phyloP scores from a whole-genome alignment of 2,797 vertebrate genomes.

The Pristis pectinata region DNA sequence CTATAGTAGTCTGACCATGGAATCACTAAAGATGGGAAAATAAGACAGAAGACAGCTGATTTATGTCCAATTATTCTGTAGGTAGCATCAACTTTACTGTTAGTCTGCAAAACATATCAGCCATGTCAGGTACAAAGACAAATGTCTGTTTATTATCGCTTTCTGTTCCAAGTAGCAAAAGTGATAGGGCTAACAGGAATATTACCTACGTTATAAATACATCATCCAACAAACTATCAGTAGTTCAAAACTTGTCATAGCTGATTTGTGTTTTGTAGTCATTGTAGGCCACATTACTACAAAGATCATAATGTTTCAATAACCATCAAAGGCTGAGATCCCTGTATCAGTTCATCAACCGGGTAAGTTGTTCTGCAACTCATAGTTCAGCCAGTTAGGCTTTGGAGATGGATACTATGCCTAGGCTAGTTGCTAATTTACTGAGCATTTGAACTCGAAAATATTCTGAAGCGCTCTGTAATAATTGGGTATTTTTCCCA shows the following conservation, averaged over 20 bases:
- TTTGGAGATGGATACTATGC: background rate
- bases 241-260: background rate
- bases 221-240: background rate
- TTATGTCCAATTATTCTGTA: background rate
- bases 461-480: background rate
- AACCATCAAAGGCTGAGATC: background rate
- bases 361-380: background rate
- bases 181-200: background rate
- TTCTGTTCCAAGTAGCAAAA: conserved; percentile 16
- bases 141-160: conserved; percentile 19
- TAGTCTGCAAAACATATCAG: background rate
- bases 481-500: background rate
- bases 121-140: background rate
- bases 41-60: background rate
- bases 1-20: background rate
- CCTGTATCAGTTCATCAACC: background rate
- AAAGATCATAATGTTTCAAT: background rate
- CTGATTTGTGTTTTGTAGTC: background rate
- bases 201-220: background rate
- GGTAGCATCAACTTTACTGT: background rate
- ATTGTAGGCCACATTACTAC: background rate
- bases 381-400: background rate
- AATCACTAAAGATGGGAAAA: background rate
- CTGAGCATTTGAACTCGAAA: background rate
- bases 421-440: background rate